Evolutionary conservation across 2,888 invertebrate species (phyloP).

Genomic region (Furcula furcula): DNA sequence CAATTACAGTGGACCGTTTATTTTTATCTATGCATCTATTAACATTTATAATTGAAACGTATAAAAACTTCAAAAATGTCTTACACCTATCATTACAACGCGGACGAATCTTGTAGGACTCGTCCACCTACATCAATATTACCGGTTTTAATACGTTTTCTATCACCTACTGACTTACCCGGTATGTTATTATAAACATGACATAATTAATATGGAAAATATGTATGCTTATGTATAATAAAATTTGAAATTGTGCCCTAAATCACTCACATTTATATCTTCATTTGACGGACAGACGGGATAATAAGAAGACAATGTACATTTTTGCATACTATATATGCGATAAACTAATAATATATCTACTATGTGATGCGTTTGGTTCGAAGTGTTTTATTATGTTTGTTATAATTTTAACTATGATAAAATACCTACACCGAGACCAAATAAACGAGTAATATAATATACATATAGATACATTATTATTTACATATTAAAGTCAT

Average conservation of each 20-base stretch:
- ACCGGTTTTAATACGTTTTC: slow-evolving; percentile 10
- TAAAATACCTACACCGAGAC: too few relatives aligned
- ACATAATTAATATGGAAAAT: slow-evolving; percentile 5
- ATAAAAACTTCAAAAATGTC: too few relatives aligned
- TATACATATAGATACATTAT: too few relatives aligned
- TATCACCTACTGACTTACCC: slow-evolving; percentile 11
- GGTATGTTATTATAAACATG: slow-evolving; percentile 2
- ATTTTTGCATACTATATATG: not conserved
- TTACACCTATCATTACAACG: slow-evolving; percentile 7
- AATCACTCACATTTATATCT: slow-evolving; percentile 1
- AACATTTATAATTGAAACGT: too few relatives aligned
- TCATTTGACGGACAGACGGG: not conserved
- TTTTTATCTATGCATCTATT: not conserved
- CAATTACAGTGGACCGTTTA: not conserved
- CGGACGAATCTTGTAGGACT: slow-evolving; percentile 10
- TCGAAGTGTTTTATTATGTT: too few relatives aligned
- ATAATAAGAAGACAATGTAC: not conserved
- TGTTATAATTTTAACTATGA: too few relatives aligned
- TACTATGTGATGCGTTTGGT: too few relatives aligned
- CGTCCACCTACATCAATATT: slow-evolving; percentile 20
- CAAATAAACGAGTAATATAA: too few relatives aligned
- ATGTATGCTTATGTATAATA: not conserved
- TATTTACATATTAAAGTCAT: too few relatives aligned
- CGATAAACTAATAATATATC: not conserved
- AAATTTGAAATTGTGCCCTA: not conserved